Percentiles rank a stretch among this genome's conserved stretches.
These are phyloP conservation scores for Vulpes lagopus DNA, from an alignment of 2,113 vertebrate species.

Conservation along the genomic window DNA sequence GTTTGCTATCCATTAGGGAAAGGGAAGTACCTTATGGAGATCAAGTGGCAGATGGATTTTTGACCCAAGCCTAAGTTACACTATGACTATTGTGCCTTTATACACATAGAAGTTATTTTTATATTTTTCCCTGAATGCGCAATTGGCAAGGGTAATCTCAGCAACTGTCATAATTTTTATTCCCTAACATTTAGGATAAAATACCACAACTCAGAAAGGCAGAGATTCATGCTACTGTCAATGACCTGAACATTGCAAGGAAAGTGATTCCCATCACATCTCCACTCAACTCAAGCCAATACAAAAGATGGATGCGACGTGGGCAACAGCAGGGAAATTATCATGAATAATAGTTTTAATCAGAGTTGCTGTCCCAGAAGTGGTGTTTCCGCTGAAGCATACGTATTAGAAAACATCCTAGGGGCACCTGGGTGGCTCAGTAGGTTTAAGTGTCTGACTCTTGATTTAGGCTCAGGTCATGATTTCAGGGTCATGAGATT, in stretches of 20 bases:
- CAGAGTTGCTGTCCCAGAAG: neutral
- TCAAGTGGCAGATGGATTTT: neutral
- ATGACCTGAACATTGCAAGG: neutral
- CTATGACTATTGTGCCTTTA: neutral
- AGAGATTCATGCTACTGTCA: neutral
- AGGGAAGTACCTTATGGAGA: neutral
- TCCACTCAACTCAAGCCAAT: neutral
- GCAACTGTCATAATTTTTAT: neutral
- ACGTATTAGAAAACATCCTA: neutral
- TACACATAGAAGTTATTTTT: conserved; percentile 1
- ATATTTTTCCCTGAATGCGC: neutral
- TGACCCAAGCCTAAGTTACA: neutral
- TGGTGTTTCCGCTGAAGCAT: neutral
- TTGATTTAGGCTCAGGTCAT: neutral
- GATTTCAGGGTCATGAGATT: neutral
- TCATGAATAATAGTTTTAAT: neutral
- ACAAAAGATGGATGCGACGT: neutral
- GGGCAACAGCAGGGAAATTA: neutral
- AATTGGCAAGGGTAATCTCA: neutral
- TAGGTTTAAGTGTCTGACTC: neutral
- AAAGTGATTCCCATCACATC: neutral
- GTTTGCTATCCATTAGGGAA: neutral
- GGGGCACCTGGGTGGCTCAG: neutral
- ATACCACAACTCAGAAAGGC: neutral
- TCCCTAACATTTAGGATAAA: neutral